Evolutionary conservation across 1,140 invertebrate species (phyloP).

Genomic region (Drosophila sturtevanti): DNA sequence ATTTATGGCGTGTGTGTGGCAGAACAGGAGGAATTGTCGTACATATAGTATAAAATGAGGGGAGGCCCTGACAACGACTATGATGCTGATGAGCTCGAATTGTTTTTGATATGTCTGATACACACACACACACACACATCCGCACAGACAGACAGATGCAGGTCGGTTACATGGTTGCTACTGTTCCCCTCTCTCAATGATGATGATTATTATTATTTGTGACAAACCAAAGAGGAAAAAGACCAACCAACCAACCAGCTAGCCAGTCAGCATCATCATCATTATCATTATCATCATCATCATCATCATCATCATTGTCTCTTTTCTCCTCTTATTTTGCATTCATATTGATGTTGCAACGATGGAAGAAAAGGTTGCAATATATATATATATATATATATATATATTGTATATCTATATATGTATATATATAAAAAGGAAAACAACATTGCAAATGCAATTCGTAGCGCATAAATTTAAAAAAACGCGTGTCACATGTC

Average conservation of each 20-base stretch:
- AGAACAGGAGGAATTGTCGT: slow-evolving; percentile 55
- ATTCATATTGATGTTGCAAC: slow-evolving; percentile 64
- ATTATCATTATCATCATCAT: slow-evolving; percentile 15
- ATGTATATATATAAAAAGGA: slow-evolving; percentile 48
- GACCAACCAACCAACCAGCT: not conserved
- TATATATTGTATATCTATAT: no score
- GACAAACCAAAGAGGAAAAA: slow-evolving; percentile 41
- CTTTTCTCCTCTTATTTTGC: slow-evolving; percentile 52
- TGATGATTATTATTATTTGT: slow-evolving; percentile 66
- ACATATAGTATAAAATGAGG: slow-evolving; percentile 37
- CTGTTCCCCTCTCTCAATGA: slow-evolving; percentile 31
- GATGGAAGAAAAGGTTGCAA: slow-evolving; percentile 49
- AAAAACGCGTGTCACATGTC: slow-evolving; percentile 82
- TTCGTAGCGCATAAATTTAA: slow-evolving; percentile 81
- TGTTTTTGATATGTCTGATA: slow-evolving; percentile 74
- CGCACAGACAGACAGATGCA: slow-evolving; percentile 48
- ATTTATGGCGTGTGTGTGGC: slow-evolving; percentile 76
- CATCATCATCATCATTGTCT: not conserved
- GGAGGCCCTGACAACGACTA: slow-evolving; percentile 53
- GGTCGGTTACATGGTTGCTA: slow-evolving; percentile 48
- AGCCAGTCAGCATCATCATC: slow-evolving; percentile 3
- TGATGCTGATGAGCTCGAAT: slow-evolving; percentile 78
- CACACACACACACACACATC: slow-evolving; percentile 16
- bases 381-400: no score
- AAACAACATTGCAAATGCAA: slow-evolving; percentile 63